Base-by-base conservation (phyloP, 1,140 invertebrate genomes). In the Hycleus phaleratus region DNA sequence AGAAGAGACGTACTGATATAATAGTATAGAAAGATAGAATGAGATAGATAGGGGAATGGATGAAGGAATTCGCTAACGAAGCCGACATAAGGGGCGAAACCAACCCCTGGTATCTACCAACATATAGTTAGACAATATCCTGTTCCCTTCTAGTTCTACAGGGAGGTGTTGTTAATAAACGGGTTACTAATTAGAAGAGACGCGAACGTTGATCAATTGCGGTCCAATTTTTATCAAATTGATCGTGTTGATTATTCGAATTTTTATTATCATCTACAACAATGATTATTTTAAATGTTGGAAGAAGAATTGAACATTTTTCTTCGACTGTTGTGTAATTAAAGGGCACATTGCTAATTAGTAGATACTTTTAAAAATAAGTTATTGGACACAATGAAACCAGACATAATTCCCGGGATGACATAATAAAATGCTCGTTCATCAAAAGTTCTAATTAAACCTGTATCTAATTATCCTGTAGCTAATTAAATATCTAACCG, bases 401-500 rank as follows among this genome's bases (percentile, higher is more conserved):
- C 57, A 50, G 40, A 58, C 44, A 56, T 60, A 59, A 61, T 46
- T 54, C 51, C 56, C 25, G 58, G 39, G 51, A 59, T 60, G 59
- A 59, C 62, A 61, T 61, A 61, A 61, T 60, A 64, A 64, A 64
- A 64, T 56, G 62, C 62, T 59, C 51, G 60, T 64, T 68, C 62
- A 64, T 64, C 64, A 66, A 68, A 68, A 68, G 62, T 66, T 64
- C 60, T 70, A 70, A 70, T 70, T 70, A 70, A 65, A 67, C 63
- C 63, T 67, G 67, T 69, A 67, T 66, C 67, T 69, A 69, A 69
- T 69, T 69, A 69, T 67, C 65, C 63, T 60, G 56, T 55, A 64
- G 67, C 67, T 69, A 69, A 69, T 67, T 69, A 67, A 69, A 69
- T 69, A 68, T 66, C 62, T 66, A 67, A 66, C 65, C 66, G 63